phyloP scores from a whole-genome alignment of 1,140 invertebrate species.

The Conopomorpha cramerella region DNA sequence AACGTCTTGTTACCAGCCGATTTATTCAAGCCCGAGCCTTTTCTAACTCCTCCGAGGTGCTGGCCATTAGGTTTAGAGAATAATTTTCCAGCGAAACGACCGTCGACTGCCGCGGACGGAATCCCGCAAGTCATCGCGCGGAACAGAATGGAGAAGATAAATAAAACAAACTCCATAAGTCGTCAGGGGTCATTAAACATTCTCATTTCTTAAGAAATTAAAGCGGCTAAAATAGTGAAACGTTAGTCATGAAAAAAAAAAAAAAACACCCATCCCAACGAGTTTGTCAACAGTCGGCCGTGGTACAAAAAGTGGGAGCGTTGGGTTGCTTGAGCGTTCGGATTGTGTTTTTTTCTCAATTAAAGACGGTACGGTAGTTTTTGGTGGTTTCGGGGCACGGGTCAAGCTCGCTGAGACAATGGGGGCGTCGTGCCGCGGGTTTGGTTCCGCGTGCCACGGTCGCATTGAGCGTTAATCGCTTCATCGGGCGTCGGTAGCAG shows the following conservation, averaged over 20 bases:
- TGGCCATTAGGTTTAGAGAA: no score
- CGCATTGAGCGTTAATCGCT: constrained; percentile 53
- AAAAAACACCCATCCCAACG: neutral
- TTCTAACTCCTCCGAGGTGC: constrained; percentile 3
- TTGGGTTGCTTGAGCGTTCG: neutral
- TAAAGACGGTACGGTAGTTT: constrained; percentile 22
- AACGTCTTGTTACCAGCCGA: constrained; percentile 25
- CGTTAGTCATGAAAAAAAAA: neutral
- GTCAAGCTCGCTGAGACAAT: constrained; percentile 53
- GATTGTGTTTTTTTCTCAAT: constrained; percentile 35
- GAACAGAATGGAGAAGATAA: no score
- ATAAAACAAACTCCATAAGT: no score
- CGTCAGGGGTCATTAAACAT: neutral
- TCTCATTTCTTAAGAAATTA: neutral
- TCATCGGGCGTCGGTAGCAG: constrained; percentile 32
- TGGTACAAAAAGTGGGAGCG: no score
- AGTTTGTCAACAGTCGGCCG: no score
- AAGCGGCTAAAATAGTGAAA: neutral
- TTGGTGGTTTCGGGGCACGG: constrained; percentile 36
- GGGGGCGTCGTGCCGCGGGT: constrained; percentile 35
- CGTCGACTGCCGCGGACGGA: no score
- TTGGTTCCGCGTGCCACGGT: constrained; percentile 49
- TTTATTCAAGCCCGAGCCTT: constrained; percentile 18
- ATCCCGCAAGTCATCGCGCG: no score
- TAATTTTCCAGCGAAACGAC: no score